Percentiles rank a stretch among this genome's conserved stretches.
Conservation (phyloP, 2,113 vertebrate species). For the Lynx canadensis region DNA sequence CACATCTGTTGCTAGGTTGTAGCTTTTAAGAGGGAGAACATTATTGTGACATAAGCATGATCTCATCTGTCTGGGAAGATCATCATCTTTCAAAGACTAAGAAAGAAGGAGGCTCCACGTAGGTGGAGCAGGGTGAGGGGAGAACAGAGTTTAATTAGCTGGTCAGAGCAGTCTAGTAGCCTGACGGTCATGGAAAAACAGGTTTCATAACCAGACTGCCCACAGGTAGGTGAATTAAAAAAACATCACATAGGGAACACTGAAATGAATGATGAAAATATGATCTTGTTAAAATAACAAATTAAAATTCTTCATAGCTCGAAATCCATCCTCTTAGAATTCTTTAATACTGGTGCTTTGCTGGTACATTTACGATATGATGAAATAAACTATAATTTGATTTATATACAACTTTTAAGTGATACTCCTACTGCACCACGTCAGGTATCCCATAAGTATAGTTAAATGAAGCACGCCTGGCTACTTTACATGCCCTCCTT, state of each 20-base stretch:
- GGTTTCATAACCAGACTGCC: not conserved
- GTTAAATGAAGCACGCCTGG: not conserved
- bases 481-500: slow-evolving; percentile 1
- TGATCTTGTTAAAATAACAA: not conserved
- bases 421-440: not conserved
- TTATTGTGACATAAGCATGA: not conserved
- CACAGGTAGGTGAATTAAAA: not conserved
- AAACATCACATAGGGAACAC: not conserved
- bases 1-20: not conserved
- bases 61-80: not conserved
- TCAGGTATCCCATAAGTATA: not conserved
- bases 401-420: not conserved
- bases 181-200: not conserved
- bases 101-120: not conserved
- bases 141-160: not conserved
- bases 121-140: not conserved
- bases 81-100: not conserved
- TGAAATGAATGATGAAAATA: slow-evolving; percentile 33
- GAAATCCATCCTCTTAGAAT: not conserved
- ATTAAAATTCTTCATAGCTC: not conserved
- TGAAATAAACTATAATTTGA: slow-evolving; percentile 31
- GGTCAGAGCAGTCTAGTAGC: not conserved
- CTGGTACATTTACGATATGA: not conserved
- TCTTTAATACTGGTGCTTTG: not conserved
- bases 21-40: not conserved